A percentile compares a stretch with the other conserved stretches of the same genome.
These are phyloP conservation scores for Mormyrops boulengeri DNA, from an alignment of 2,797 vertebrate genomes.

Conservation along the genomic window DNA sequence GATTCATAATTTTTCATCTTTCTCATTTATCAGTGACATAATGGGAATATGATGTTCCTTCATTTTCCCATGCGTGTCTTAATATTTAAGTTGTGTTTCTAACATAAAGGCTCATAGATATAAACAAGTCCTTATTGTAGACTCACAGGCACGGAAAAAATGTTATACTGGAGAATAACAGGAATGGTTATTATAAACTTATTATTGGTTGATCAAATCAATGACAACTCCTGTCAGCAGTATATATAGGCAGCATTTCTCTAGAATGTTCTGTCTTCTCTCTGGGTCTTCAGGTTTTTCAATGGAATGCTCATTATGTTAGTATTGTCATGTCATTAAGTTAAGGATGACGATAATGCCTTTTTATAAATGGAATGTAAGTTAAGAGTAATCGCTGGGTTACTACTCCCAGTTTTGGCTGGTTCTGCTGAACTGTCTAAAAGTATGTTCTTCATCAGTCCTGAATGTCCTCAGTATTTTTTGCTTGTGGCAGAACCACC, in stretches of 20 bases:
- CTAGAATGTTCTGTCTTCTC: background rate
- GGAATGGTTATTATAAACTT: background rate
- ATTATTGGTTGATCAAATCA: background rate
- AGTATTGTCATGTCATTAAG: background rate
- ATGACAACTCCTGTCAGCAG: background rate
- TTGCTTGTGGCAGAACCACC: background rate
- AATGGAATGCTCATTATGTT: background rate
- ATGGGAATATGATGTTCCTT: background rate
- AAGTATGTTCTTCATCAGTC: background rate
- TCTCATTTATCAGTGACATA: slow-evolving; percentile 3
- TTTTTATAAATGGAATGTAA: background rate
- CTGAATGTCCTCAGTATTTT: background rate
- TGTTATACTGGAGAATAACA: background rate
- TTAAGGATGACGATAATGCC: background rate
- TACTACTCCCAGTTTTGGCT: background rate
- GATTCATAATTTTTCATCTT: slow-evolving; percentile 41
- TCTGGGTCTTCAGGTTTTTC: background rate
- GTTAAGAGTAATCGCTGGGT: background rate
- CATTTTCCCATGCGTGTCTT: background rate
- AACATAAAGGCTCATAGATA: background rate
- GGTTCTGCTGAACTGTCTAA: background rate
- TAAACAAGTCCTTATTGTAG: background rate
- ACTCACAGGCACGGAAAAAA: background rate
- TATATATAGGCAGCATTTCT: background rate
- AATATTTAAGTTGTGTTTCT: background rate